These are phyloP conservation scores for Trinorchestia longiramus DNA, from an alignment of 1,140 invertebrate genomes.

Conservation along the genomic window DNA sequence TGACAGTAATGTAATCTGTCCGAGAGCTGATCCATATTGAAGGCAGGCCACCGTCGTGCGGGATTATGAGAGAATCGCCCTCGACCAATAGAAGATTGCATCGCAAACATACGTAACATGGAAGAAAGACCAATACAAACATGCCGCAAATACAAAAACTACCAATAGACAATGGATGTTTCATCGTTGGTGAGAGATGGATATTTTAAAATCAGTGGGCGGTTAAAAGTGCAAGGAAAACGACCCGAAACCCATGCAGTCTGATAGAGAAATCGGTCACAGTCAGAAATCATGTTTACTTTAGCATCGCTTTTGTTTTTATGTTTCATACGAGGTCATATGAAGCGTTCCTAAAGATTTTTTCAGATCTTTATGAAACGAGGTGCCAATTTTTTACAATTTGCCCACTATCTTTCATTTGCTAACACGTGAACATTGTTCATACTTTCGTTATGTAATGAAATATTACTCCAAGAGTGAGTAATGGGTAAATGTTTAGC, in stretches of 20 bases:
- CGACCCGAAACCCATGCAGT: background rate
- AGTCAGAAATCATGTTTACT: background rate
- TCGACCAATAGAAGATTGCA: background rate
- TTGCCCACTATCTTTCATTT: too few species aligned
- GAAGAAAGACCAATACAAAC: background rate
- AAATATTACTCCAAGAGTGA: background rate
- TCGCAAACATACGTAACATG: background rate
- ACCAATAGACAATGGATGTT: background rate
- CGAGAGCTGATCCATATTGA: slow-evolving; percentile 14
- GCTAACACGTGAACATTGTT: too few species aligned
- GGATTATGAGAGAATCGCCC: background rate
- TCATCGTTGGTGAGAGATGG: background rate
- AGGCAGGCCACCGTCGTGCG: background rate
- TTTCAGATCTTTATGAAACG: too few species aligned
- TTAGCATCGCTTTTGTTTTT: background rate
- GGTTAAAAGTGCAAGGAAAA: background rate
- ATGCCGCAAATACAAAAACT: background rate
- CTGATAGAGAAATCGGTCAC: background rate
- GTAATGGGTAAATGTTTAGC: background rate
- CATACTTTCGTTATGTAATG: background rate
- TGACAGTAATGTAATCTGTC: slow-evolving; percentile 24
- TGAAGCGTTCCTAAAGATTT: too few species aligned
- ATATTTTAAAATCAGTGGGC: background rate
- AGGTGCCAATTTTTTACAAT: too few species aligned
- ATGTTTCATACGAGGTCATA: background rate